These are phyloP conservation scores for Gadopsis marmoratus DNA, from an alignment of 2,797 vertebrate species.

Conservation along the genomic window DNA sequence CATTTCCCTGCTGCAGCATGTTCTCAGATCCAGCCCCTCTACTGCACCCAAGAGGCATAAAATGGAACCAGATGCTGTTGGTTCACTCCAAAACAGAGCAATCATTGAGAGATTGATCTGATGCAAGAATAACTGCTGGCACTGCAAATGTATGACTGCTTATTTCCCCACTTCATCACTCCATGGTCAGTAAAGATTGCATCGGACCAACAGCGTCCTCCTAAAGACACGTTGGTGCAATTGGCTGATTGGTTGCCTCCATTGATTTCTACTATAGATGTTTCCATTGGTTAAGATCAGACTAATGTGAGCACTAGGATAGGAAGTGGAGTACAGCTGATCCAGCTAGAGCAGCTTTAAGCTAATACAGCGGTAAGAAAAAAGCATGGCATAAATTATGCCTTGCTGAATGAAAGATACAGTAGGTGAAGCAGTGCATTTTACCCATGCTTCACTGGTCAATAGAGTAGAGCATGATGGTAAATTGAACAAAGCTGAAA, in stretches of 20 bases:
- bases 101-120: constrained; percentile 77
- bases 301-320: constrained; percentile 23
- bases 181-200: constrained; percentile 55
- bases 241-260: constrained; percentile 63
- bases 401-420: constrained; percentile 49
- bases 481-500: constrained; percentile 57
- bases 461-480: constrained; percentile 17
- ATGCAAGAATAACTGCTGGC: constrained; percentile 71
- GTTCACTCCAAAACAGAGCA: constrained; percentile 70
- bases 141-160: constrained; percentile 65
- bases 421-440: constrained; percentile 30
- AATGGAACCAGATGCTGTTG: constrained; percentile 53
- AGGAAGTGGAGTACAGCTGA: constrained; percentile 38
- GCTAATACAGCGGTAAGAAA: constrained; percentile 40
- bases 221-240: constrained; percentile 49
- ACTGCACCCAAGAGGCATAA: constrained; percentile 37
- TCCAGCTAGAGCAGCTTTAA: constrained; percentile 46
- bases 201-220: constrained; percentile 54
- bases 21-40: constrained; percentile 3
- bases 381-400: constrained; percentile 37
- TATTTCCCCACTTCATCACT: constrained; percentile 69
- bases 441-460: constrained; percentile 42
- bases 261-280: constrained; percentile 46
- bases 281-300: constrained; percentile 60
- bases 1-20: constrained; percentile 7